These are phyloP conservation scores for Epirrhoe alternata DNA, from an alignment of 2,888 invertebrate species.

Conservation along the genomic window DNA sequence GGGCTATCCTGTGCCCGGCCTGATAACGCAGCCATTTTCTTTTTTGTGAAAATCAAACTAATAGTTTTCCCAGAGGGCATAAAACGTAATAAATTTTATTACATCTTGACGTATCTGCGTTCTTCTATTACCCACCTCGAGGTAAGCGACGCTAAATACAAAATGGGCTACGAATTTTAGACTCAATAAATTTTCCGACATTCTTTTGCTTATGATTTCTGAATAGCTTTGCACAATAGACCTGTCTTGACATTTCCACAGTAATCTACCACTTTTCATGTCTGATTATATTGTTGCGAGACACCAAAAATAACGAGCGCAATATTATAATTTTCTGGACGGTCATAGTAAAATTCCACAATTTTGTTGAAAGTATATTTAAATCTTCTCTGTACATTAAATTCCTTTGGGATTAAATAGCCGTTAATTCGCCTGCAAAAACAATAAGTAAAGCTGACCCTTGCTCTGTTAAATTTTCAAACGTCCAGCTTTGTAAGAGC, in stretches of 20 bases:
- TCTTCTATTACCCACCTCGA: conserved; percentile 58
- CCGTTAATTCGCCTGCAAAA: conserved; percentile 54
- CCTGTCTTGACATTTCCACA: conserved; percentile 10
- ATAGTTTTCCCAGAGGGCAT: conserved; percentile 65
- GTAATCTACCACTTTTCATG: conserved; percentile 2
- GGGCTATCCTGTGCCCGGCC: conserved; percentile 44
- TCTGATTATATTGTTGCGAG: background rate
- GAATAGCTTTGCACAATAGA: conserved; percentile 21
- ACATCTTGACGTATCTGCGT: conserved; percentile 66
- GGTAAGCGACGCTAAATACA: conserved; percentile 16
- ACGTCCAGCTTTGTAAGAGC: conserved; percentile 39
- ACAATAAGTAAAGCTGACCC: conserved; percentile 62
- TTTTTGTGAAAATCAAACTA: conserved; percentile 68
- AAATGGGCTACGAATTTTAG: conserved; percentile 22
- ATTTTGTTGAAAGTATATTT: conserved; percentile 6
- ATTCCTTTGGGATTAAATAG: conserved; percentile 47
- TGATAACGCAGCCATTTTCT: conserved; percentile 65
- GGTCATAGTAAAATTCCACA: conserved; percentile 2
- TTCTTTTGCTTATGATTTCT: conserved; percentile 15
- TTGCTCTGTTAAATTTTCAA: conserved; percentile 36
- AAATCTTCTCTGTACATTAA: conserved; percentile 37
- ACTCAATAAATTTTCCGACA: conserved; percentile 15
- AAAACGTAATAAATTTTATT: conserved; percentile 69
- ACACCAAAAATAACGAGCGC: background rate
- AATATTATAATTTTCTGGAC: background rate